A percentile compares a stretch with the other conserved stretches of the same genome.
Evolutionary conservation across 2,113 vertebrate genomes (phyloP).

Genomic region (Conger conger): DNA sequence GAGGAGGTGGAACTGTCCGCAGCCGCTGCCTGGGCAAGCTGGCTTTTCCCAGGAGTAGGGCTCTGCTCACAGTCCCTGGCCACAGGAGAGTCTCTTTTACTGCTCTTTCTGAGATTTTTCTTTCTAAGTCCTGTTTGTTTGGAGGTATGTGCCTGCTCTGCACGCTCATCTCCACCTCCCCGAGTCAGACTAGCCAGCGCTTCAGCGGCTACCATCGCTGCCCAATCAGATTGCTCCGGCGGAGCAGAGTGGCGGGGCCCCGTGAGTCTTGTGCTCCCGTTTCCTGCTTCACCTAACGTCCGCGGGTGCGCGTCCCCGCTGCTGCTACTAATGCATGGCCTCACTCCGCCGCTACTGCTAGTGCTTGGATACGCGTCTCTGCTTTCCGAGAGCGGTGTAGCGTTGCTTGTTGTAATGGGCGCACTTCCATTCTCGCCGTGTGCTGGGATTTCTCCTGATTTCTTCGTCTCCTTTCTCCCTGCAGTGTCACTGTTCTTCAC

Average conservation of each 20-base stretch:
- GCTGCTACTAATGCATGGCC: slow-evolving; percentile 8
- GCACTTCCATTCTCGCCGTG: not conserved
- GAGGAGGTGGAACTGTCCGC: slow-evolving; percentile 69
- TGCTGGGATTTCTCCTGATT: not conserved
- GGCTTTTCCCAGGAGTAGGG: slow-evolving; percentile 38
- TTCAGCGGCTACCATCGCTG: slow-evolving; percentile 68
- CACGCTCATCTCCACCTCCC: slow-evolving; percentile 51
- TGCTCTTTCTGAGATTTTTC: slow-evolving; percentile 47
- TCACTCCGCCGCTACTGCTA: not conserved
- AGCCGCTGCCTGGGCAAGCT: slow-evolving; percentile 58
- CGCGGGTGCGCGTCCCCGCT: slow-evolving; percentile 16
- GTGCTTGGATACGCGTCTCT: slow-evolving; percentile 25
- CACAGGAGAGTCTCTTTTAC: slow-evolving; percentile 32
- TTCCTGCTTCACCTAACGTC: not conserved
- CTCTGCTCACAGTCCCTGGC: slow-evolving; percentile 44
- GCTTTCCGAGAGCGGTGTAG: slow-evolving; percentile 1
- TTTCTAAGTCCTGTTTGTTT: slow-evolving; percentile 49
- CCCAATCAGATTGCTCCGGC: slow-evolving; percentile 60
- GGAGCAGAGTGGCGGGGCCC: slow-evolving; percentile 32
- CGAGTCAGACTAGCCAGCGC: slow-evolving; percentile 67
- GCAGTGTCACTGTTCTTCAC: slow-evolving; percentile 40
- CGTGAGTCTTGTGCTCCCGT: slow-evolving; percentile 1
- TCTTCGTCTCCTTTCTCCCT: slow-evolving; percentile 21
- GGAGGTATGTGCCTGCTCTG: slow-evolving; percentile 65
- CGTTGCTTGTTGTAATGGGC: not conserved